phyloP scores from a whole-genome alignment of 2,888 invertebrate species.

The Thecocarcelia acutangulata region DNA sequence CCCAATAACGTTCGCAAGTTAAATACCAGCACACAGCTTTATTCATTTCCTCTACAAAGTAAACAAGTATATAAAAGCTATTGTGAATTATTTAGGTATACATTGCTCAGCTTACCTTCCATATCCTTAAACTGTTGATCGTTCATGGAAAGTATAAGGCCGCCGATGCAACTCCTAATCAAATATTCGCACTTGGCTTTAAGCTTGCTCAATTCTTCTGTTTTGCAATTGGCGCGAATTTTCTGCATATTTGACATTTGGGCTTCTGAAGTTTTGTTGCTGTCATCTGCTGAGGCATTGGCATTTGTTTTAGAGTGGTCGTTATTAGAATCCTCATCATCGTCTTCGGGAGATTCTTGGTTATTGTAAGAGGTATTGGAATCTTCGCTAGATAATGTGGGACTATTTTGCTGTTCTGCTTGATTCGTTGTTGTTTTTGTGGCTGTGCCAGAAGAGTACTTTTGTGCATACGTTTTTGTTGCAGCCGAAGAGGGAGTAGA shows the following conservation, averaged over 20 bases:
- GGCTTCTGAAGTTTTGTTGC: conserved; percentile 60
- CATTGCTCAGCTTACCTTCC: conserved; percentile 85
- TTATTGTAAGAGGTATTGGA: conserved; percentile 18
- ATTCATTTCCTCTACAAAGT: conserved; percentile 89
- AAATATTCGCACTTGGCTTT: conserved; percentile 88
- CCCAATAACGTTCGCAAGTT: conserved; percentile 96
- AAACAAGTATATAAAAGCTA: not conserved
- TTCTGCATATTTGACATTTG: conserved; percentile 83
- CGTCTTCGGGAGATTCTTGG: not conserved
- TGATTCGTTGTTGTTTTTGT: conserved; percentile 49
- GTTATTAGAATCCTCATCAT: conserved; percentile 9
- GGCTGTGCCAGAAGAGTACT: conserved; percentile 15
- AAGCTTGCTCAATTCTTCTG: conserved; percentile 88
- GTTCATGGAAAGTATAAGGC: conserved; percentile 89
- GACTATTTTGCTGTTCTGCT: conserved; percentile 24
- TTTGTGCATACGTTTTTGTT: conserved; percentile 45
- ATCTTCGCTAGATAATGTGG: conserved; percentile 26
- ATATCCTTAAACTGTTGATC: conserved; percentile 92
- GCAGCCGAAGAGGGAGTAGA: conserved; percentile 30
- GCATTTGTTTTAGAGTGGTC: conserved; percentile 28
- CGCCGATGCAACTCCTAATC: conserved; percentile 91
- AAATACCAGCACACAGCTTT: conserved; percentile 95
- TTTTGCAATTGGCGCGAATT: conserved; percentile 90
- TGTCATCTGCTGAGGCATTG: conserved; percentile 55
- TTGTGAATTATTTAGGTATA: not conserved